Evolutionary conservation across 64 coral and sea anemone genomes (phyloP).

Genomic region (Montipora cactus): DNA sequence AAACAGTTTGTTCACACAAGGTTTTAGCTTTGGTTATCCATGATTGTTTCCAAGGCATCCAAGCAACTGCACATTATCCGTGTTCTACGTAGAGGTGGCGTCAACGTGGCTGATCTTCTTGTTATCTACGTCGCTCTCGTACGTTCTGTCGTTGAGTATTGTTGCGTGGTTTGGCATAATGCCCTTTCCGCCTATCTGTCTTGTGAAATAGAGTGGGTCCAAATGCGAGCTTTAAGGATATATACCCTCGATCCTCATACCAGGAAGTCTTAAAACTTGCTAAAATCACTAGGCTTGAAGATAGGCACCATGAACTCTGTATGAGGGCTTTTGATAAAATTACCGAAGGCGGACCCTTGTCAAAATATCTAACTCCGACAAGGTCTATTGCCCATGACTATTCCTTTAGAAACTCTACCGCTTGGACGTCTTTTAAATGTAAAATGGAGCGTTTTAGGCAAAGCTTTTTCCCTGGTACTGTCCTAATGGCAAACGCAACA

Average conservation of each 20-base stretch:
- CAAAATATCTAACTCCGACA: background rate
- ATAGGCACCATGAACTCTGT: background rate
- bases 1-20: too few relatives aligned
- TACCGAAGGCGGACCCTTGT: background rate
- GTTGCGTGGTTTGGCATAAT: conserved; percentile 4
- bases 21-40: too few relatives aligned
- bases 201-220: background rate
- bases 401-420: background rate
- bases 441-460: too few relatives aligned
- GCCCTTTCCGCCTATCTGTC: background rate
- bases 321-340: background rate
- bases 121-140: background rate
- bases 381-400: conserved; percentile 6
- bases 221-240: background rate
- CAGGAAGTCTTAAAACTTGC: background rate
- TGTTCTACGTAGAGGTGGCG: background rate
- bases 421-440: background rate
- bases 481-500: too few relatives aligned
- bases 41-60: background rate
- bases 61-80: background rate
- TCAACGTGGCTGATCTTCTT: background rate
- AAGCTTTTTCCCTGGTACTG: too few relatives aligned
- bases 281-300: background rate
- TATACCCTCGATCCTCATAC: background rate
- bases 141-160: background rate